A percentile compares a stretch with the other conserved stretches of the same genome.
Evolutionary conservation across 1,140 invertebrate species (phyloP).

Genomic region (Aphidius gifuensis): DNA sequence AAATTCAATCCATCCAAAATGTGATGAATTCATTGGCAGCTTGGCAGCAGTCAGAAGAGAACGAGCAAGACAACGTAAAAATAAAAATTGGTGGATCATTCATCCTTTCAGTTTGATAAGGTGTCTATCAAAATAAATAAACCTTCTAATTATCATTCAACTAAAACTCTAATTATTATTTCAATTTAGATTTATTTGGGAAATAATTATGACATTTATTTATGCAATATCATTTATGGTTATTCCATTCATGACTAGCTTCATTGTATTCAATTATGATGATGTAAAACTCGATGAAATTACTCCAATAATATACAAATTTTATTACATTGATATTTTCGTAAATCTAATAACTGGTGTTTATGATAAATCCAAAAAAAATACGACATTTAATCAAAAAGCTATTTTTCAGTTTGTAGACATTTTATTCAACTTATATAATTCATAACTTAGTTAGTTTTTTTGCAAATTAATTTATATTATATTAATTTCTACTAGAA

Average conservation of each 20-base stretch:
- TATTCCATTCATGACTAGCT: slow-evolving; percentile 46
- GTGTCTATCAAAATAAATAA: slow-evolving; percentile 24
- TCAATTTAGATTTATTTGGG: slow-evolving; percentile 43
- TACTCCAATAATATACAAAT: slow-evolving; percentile 39
- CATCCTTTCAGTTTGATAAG: slow-evolving; percentile 46
- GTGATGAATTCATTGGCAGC: slow-evolving; percentile 35
- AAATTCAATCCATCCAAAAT: slow-evolving; percentile 37
- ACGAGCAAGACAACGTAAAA: slow-evolving; percentile 32
- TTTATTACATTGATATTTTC: slow-evolving; percentile 47
- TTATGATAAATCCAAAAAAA: slow-evolving; percentile 26
- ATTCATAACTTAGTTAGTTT: neutral
- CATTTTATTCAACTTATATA: slow-evolving; percentile 1
- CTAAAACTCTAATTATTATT: slow-evolving; percentile 2
- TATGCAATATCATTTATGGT: slow-evolving; percentile 39
- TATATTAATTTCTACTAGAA: slow-evolving; percentile 27
- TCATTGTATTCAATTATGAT: slow-evolving; percentile 41
- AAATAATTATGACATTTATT: slow-evolving; percentile 39
- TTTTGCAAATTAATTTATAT: slow-evolving; percentile 10
- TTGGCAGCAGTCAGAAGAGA: slow-evolving; percentile 35
- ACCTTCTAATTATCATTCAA: slow-evolving; percentile 6
- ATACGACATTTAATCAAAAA: slow-evolving; percentile 34
- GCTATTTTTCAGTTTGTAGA: slow-evolving; percentile 38
- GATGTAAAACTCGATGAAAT: slow-evolving; percentile 33
- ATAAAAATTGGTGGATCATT: slow-evolving; percentile 40
- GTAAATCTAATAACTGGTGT: slow-evolving; percentile 41